These are phyloP conservation scores for Ellobius talpinus DNA, from an alignment of 2,113 vertebrate species.

Conservation along the genomic window DNA sequence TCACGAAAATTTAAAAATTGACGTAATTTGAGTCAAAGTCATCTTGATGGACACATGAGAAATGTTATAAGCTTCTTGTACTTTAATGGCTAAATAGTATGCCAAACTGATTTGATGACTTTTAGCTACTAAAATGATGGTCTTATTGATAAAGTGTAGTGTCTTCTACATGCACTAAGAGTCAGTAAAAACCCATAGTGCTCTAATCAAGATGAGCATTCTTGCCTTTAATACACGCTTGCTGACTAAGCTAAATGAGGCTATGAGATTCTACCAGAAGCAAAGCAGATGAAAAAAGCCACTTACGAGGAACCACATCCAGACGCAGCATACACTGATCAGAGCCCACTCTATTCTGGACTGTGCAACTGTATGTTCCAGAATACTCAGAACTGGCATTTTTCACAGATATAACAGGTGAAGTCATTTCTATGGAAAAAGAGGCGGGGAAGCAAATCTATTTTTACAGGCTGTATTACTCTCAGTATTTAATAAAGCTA, in stretches of 20 bases:
- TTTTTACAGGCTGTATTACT: neutral
- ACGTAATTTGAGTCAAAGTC: neutral
- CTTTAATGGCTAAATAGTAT: neutral
- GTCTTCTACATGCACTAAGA: neutral
- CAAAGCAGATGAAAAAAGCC: neutral
- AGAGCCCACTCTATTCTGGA: slow-evolving; percentile 90
- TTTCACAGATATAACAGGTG: slow-evolving; percentile 90
- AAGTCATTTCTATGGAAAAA: slow-evolving; percentile 87
- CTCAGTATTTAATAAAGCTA: neutral
- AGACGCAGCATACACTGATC: slow-evolving; percentile 92
- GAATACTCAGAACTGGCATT: slow-evolving; percentile 92
- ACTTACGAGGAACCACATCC: slow-evolving; percentile 94
- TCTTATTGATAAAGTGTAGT: neutral
- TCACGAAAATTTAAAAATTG: slow-evolving; percentile 2
- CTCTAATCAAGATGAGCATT: neutral
- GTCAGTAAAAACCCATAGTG: neutral
- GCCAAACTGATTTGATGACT: slow-evolving; percentile 12
- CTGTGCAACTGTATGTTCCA: slow-evolving; percentile 92
- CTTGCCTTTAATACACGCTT: neutral
- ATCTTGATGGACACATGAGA: neutral
- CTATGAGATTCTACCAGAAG: fast-evolving
- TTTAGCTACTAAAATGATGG: neutral
- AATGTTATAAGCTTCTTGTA: neutral
- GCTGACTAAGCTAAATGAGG: neutral
- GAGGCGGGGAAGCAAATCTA: neutral